phyloP scores from a whole-genome alignment of 2,797 vertebrate genomes.

The Sebastes cheni region DNA sequence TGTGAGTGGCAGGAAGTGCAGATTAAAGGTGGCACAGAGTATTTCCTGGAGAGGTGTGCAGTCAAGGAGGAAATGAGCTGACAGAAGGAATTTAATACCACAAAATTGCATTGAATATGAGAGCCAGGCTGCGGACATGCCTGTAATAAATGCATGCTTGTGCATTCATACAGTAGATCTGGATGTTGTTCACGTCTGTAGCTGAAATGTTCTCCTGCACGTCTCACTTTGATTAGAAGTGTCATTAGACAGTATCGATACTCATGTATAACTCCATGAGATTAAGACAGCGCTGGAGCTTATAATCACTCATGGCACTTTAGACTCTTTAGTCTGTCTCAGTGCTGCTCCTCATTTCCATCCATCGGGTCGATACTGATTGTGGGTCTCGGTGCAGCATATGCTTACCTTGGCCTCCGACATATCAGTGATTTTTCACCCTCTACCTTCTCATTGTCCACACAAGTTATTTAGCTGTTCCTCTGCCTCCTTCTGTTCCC shows the following conservation, averaged over 20 bases:
- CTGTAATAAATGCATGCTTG: conserved; percentile 7
- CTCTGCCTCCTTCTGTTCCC: conserved; percentile 6
- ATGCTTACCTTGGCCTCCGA: not conserved
- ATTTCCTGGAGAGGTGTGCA: conserved; percentile 54
- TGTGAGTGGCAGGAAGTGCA: conserved; percentile 59
- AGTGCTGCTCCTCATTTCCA: conserved; percentile 10
- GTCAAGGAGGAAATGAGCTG: conserved; percentile 65
- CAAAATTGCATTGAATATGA: conserved; percentile 35
- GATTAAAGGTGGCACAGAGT: conserved; percentile 62
- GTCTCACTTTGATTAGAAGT: conserved; percentile 6
- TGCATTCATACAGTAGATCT: not conserved
- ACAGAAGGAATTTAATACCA: conserved; percentile 56
- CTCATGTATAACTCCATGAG: not conserved
- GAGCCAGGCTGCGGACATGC: conserved; percentile 1
- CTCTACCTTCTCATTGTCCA: not conserved
- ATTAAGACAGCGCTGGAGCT: not conserved
- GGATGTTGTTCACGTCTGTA: not conserved
- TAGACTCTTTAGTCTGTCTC: not conserved
- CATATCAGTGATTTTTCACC: not conserved
- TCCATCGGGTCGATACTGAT: not conserved
- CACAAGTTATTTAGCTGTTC: conserved; percentile 1
- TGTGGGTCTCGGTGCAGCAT: not conserved
- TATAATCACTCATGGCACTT: conserved; percentile 8
- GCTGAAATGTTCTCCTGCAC: conserved; percentile 7
- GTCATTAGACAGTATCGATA: conserved; percentile 12